A percentile compares a stretch with the other conserved stretches of the same genome.
phyloP scores from a whole-genome alignment of 1,140 invertebrate genomes.

The Bradysia coprophila region DNA sequence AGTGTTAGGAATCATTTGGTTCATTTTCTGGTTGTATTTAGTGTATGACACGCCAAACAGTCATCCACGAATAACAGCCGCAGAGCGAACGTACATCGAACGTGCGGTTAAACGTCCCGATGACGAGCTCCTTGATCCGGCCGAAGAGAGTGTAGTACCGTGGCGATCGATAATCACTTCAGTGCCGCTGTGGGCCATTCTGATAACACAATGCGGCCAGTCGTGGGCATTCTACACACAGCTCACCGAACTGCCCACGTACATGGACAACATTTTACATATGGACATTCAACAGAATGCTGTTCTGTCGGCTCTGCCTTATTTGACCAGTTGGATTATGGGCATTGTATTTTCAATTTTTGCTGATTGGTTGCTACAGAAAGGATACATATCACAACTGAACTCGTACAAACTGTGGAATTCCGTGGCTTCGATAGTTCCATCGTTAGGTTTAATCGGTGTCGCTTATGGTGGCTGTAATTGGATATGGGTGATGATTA shows the following conservation, averaged over 20 bases:
- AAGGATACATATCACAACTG: conserved; percentile 37
- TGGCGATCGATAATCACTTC: conserved; percentile 66
- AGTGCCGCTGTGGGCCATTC: conserved; percentile 70
- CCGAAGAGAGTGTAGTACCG: conserved; percentile 28
- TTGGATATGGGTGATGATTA: conserved; percentile 42
- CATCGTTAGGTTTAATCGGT: conserved; percentile 51
- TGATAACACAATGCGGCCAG: conserved; percentile 76
- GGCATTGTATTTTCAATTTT: conserved; percentile 47
- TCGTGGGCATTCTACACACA: conserved; percentile 93
- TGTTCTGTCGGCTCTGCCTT: conserved; percentile 59
- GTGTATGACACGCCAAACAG: conserved; percentile 54
- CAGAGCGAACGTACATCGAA: conserved; percentile 46
- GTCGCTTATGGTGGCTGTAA: conserved; percentile 63
- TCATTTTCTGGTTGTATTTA: conserved; percentile 48
- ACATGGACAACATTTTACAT: conserved; percentile 82
- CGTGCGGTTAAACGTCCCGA: conserved; percentile 29
- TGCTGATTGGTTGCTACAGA: conserved; percentile 46
- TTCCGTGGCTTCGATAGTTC: conserved; percentile 50
- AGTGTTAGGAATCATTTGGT: conserved; percentile 58
- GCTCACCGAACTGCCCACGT: conserved; percentile 81
- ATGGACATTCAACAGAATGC: conserved; percentile 75
- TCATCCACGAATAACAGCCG: conserved; percentile 59
- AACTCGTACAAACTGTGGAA: conserved; percentile 61
- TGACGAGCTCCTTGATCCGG: conserved; percentile 9
- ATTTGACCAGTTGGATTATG: conserved; percentile 47